phyloP scores from a whole-genome alignment of 1,140 invertebrate genomes.

The Fopius arisanus region DNA sequence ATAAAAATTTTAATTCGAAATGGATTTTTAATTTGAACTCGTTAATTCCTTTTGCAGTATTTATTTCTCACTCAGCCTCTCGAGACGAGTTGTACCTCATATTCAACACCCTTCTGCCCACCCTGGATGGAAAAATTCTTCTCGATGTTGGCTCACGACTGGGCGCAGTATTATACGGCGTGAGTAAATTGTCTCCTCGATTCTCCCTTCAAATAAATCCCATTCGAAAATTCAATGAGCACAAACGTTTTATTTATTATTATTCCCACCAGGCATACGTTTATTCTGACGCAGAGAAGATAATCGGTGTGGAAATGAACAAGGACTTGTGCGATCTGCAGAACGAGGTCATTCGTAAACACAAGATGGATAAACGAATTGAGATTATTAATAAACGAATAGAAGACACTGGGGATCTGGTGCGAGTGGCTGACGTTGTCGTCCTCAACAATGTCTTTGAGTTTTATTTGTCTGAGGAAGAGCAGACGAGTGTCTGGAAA shows the following conservation, averaged over 20 bases:
- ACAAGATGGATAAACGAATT: constrained; percentile 67
- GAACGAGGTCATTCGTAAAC: constrained; percentile 68
- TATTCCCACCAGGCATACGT: constrained; percentile 72
- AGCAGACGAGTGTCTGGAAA: constrained; percentile 70
- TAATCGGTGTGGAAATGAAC: constrained; percentile 78
- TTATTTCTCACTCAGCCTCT: constrained; percentile 75
- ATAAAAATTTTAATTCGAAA: background rate
- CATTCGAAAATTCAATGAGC: background rate
- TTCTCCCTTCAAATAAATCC: background rate
- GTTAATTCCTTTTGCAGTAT: constrained; percentile 60
- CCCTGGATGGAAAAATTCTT: constrained; percentile 68
- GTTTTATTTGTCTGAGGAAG: constrained; percentile 68
- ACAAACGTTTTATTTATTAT: constrained; percentile 10
- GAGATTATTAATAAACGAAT: constrained; percentile 69
- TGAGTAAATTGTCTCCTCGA: constrained; percentile 51
- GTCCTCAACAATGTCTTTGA: constrained; percentile 73
- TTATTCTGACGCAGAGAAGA: constrained; percentile 68
- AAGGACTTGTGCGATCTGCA: constrained; percentile 73
- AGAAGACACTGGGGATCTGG: constrained; percentile 64
- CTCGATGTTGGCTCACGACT: constrained; percentile 77
- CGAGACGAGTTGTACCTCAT: constrained; percentile 69
- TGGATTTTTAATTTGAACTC: background rate
- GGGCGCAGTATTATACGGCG: constrained; percentile 75
- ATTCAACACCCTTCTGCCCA: constrained; percentile 71
- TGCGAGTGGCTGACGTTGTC: constrained; percentile 69